Evolutionary conservation across 2,888 invertebrate genomes (phyloP).

Genomic region (Leucophenga montana): DNA sequence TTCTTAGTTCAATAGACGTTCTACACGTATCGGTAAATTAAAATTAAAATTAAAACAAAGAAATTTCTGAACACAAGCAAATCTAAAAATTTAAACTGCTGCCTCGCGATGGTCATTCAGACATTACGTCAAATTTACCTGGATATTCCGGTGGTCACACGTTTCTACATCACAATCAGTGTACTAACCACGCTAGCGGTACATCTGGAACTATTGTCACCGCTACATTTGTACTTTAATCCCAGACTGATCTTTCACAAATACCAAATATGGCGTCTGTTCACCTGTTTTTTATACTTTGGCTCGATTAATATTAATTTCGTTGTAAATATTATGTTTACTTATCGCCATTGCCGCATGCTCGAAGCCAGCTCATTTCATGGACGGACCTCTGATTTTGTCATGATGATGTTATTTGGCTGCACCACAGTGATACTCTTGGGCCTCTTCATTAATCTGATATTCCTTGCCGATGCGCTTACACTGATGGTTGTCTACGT

Average conservation of each 20-base stretch:
- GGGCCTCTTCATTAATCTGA: slow-evolving; percentile 96
- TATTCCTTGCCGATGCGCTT: slow-evolving; percentile 99
- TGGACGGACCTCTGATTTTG: slow-evolving; percentile 96
- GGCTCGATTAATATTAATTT: slow-evolving; percentile 99
- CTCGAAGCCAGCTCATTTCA: slow-evolving; percentile 98
- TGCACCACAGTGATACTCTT: slow-evolving; percentile 93
- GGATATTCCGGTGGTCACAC: slow-evolving; percentile 96
- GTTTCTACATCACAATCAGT: slow-evolving; percentile 97
- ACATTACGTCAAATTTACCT: slow-evolving; percentile 88
- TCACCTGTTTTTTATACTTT: slow-evolving; percentile 98
- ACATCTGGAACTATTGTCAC: slow-evolving; percentile 96
- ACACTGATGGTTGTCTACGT: slow-evolving; percentile 99
- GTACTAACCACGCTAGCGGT: slow-evolving; percentile 97
- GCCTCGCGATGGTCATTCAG: slow-evolving; percentile 78
- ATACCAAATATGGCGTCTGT: slow-evolving; percentile 95
- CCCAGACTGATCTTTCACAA: slow-evolving; percentile 93
- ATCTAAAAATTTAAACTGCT: too few relatives aligned
- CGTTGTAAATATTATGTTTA: slow-evolving; percentile 99
- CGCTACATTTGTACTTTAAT: slow-evolving; percentile 98
- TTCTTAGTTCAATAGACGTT: too few relatives aligned
- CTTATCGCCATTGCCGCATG: slow-evolving; percentile 99
- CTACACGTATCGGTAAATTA: too few relatives aligned
- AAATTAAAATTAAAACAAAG: too few relatives aligned
- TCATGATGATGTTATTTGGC: slow-evolving; percentile 98
- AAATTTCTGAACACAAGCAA: too few relatives aligned